Conservation (phyloP, 2,797 vertebrate genomes). For the Sebastes elongatus region DNA sequence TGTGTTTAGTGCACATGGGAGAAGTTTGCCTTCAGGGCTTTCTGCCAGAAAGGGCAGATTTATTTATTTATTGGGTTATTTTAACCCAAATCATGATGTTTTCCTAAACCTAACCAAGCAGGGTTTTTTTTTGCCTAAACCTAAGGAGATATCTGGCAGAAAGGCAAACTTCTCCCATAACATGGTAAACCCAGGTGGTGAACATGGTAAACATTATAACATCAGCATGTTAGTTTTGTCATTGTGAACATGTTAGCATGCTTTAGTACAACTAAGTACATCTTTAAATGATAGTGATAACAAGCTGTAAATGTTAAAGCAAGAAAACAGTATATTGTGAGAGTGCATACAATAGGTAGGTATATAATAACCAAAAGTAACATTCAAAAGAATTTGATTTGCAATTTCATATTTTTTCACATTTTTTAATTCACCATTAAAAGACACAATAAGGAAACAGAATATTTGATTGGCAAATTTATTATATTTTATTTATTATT, state of each 20-base stretch:
- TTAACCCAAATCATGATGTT: not conserved
- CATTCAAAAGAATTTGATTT: too few relatives aligned
- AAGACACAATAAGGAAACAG: not conserved
- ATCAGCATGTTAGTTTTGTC: not conserved
- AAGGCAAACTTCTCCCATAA: not conserved
- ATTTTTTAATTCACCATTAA: not conserved
- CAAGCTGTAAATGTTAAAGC: not conserved
- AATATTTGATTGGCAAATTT: not conserved
- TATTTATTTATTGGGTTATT: fast-evolving
- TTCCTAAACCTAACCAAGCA: not conserved
- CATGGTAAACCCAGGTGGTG: too few relatives aligned
- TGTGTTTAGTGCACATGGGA: not conserved
- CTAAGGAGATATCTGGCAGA: too few relatives aligned
- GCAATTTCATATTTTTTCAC: not conserved
- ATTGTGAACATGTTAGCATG: not conserved
- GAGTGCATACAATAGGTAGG: not conserved
- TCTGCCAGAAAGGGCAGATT: not conserved
- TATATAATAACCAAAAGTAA: not conserved
- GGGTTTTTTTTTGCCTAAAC: not conserved
- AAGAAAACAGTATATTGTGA: too few relatives aligned
- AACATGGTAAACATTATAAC: not conserved
- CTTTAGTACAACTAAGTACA: not conserved
- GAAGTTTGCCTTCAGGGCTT: too few relatives aligned
- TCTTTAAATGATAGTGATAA: not conserved
- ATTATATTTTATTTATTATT: not conserved